Base-by-base conservation (phyloP, 2,888 invertebrate genomes). In the Pristionchus fissidentatus region DNA sequence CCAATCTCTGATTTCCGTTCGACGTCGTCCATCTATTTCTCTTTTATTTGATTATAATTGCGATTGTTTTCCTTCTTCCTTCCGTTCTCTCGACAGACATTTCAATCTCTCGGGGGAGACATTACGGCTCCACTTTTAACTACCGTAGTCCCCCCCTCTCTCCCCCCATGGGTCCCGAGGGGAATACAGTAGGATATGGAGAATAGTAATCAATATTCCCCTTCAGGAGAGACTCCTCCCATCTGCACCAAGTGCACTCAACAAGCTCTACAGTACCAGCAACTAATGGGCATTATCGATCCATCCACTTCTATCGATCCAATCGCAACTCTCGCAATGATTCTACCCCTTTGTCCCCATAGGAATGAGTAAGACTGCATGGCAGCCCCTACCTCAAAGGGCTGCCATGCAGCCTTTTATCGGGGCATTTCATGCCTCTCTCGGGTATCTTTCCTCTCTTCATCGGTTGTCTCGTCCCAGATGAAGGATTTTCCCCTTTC, bases 261-360 rank as follows among this genome's bases (percentile, higher is more conserved):
- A 78, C 89, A 88, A 79, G 88, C 86, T 1, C 83, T 89, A 29
- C 83, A 85, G 29, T 89, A 88, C 77, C 88, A 88, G 55, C 89
- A 89, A 75, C 86, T 89, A 19, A 75, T 89, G 79, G 80, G 85
- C 5, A 77, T 87, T 41, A 66, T 89, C 38, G 88, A 89, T 49
- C 89, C 89, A 0, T 38, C 73, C 8, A 83, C 86, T 3, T 19
- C 84, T 7, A n/a, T 86, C 43, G 89, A 88, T 49, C 86, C 89
- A 1, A 83, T 89, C 80, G 46, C 87, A 19, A 87, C 88, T 13
- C 85, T 89, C 13, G 85, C 88, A 0, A 86, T 87, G 0, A 83
- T 89, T 43, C 84, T 89, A 3, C 82, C 80, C 32, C 62, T 80
- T 5, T 80, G 80, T 60, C 80, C 80, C 2, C 80, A 80, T 80